Base-by-base conservation (phyloP, 35 echinoderm and acorn worm species). In the Patiria miniata region DNA sequence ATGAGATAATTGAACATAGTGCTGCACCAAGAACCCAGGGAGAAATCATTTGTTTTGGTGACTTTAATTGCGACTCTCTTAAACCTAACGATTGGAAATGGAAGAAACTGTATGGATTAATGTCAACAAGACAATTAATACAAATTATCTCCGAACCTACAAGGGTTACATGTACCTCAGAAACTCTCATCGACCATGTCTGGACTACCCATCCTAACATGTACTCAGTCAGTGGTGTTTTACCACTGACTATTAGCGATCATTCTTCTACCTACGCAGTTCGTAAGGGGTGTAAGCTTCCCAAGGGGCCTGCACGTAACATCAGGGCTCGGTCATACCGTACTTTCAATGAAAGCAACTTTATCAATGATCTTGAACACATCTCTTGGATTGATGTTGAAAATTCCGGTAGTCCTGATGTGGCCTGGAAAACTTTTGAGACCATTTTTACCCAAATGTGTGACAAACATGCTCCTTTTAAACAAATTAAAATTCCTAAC, bases 11-110 rank as follows among this genome's bases (percentile, higher is more conserved):
- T 14, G 39, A 3, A 8, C 1, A 18, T 9, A 51, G 79, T 81
- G 2, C 29, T 15, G 37, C 37, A 6, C 22, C 36, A 10, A n/a
- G 79, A 9, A 81, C 79, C 15, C 79, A 38, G 7, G 79, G 39
- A 18, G 79, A 81, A 51, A 51, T 81, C 8, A 32, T 51, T 9
- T 81, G 79, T 22, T 23, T 81, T 51, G 79, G 79, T 19, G 79
- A 81, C 22, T 81, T 81, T 37, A 81, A 81, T 23, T 81, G 79
- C 26, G 40, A 81, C 30, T 21, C 7, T 44, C 79, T 81, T 44
- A 44, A 81, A 30, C 79, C 79, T 19, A 81, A 22, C 22, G 40
- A 51, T 7, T 81, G 79, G 79, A 12, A 81, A 81, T 81, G 39
- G 40, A 81, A 37, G 26, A 81, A 81, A 23, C 42, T 55, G 10